Conservation (phyloP, 2,797 vertebrate species). For the Aldrovandia affinis region DNA sequence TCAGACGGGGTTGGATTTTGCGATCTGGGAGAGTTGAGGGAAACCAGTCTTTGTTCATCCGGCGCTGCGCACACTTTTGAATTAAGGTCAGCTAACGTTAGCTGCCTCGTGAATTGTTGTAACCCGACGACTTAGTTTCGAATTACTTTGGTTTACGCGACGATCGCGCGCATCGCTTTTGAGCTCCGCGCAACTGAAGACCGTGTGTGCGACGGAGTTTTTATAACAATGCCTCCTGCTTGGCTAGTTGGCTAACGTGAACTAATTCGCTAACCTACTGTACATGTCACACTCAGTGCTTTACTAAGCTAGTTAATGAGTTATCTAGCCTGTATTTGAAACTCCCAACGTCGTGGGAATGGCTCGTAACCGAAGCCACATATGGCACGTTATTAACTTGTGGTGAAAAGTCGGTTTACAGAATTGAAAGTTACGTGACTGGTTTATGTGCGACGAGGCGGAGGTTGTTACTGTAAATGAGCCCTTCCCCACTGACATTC, state of each 20-base stretch:
- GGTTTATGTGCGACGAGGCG: constrained; percentile 13
- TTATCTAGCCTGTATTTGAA: neutral
- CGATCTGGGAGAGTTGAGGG: neutral
- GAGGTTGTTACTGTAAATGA: constrained; percentile 17
- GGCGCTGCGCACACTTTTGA: neutral
- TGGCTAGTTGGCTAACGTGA: neutral
- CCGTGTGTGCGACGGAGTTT: neutral
- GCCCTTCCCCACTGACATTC: neutral
- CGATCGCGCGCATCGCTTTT: neutral
- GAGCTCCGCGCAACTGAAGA: neutral
- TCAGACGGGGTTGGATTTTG: neutral
- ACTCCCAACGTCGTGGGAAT: neutral
- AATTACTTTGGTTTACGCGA: neutral
- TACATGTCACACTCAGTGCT: neutral
- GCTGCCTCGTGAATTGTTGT: neutral
- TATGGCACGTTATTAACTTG: too few species aligned
- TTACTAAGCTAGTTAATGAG: neutral
- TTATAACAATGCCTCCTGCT: neutral
- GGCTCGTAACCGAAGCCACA: neutral
- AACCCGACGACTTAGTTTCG: neutral
- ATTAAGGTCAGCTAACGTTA: neutral
- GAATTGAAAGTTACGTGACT: constrained; percentile 11
- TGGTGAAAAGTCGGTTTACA: neutral
- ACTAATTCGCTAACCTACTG: constrained; percentile 1
- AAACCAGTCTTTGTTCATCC: neutral